Evolutionary conservation across 2,113 vertebrate genomes (phyloP).

Genomic region (Drymodes brunneopygia): DNA sequence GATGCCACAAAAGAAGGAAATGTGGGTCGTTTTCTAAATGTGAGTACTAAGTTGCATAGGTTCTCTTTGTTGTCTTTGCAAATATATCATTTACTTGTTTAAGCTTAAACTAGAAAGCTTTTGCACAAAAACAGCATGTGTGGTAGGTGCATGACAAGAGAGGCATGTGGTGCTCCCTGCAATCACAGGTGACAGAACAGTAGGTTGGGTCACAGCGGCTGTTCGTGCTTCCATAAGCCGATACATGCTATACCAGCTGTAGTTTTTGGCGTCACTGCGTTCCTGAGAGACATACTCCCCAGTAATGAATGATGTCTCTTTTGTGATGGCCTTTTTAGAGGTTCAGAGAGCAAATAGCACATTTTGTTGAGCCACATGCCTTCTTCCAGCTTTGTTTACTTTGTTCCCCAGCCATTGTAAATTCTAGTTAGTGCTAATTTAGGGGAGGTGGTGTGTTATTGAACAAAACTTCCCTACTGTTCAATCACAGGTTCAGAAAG

Average conservation of each 20-base stretch:
- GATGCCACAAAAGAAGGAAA: slow-evolving; percentile 93
- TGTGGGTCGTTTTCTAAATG: slow-evolving; percentile 91
- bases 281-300: not conserved
- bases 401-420: not conserved
- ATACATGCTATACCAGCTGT: not conserved
- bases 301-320: not conserved
- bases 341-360: not conserved
- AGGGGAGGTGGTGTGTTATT: not conserved
- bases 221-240: not conserved
- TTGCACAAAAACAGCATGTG: not conserved
- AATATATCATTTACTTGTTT: not conserved
- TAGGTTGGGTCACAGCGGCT: accelerated
- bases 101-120: not conserved
- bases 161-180: not conserved
- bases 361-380: not conserved
- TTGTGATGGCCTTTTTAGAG: not conserved
- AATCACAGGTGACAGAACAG: not conserved
- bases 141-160: not conserved
- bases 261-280: not conserved
- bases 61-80: not conserved
- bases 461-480: not conserved
- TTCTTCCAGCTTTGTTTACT: not conserved
- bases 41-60: slow-evolving; percentile 60
- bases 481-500: not conserved
- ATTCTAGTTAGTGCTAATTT: not conserved